A percentile compares a stretch with the other conserved stretches of the same genome.
Evolutionary conservation across 1,140 invertebrate genomes (phyloP).

Genomic region (Elysia chlorotica): DNA sequence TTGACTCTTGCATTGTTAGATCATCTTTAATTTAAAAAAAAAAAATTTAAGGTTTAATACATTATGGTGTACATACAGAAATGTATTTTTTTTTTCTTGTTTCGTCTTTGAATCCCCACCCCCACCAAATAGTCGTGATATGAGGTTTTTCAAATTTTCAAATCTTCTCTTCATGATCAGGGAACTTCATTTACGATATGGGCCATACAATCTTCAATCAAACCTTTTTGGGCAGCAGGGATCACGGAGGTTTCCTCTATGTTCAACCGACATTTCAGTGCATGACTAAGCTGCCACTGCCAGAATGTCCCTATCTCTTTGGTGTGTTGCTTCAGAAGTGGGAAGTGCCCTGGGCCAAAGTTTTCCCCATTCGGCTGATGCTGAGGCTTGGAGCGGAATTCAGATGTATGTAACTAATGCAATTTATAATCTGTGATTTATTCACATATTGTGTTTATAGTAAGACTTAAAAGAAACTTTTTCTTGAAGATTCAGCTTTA

Average conservation of each 20-base stretch:
- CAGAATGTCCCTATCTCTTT: constrained; percentile 78
- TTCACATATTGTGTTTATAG: background rate
- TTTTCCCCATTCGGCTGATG: constrained; percentile 79
- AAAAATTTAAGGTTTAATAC: too few relatives aligned
- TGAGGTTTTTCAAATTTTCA: too few relatives aligned
- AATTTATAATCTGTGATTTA: background rate
- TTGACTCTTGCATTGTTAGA: too few relatives aligned
- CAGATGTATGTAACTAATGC: constrained; percentile 66
- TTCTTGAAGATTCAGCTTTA: background rate
- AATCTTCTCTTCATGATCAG: too few relatives aligned
- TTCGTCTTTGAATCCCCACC: too few relatives aligned
- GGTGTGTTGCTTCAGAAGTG: constrained; percentile 83
- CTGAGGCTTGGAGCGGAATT: constrained; percentile 84
- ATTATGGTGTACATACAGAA: too few relatives aligned
- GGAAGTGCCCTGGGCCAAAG: constrained; percentile 86
- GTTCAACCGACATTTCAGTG: constrained; percentile 84
- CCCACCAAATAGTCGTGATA: too few relatives aligned
- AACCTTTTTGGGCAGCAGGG: constrained; percentile 75
- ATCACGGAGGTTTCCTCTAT: constrained; percentile 85
- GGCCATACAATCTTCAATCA: constrained; percentile 67
- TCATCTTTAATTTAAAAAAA: too few relatives aligned
- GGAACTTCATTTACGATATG: constrained; percentile 75
- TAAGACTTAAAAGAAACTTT: background rate
- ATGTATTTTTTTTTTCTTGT: too few relatives aligned
- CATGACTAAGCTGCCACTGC: constrained; percentile 75